A percentile compares a stretch with the other conserved stretches of the same genome.
phyloP scores from a whole-genome alignment of 2,113 vertebrate species.

The Peromyscus californicus region DNA sequence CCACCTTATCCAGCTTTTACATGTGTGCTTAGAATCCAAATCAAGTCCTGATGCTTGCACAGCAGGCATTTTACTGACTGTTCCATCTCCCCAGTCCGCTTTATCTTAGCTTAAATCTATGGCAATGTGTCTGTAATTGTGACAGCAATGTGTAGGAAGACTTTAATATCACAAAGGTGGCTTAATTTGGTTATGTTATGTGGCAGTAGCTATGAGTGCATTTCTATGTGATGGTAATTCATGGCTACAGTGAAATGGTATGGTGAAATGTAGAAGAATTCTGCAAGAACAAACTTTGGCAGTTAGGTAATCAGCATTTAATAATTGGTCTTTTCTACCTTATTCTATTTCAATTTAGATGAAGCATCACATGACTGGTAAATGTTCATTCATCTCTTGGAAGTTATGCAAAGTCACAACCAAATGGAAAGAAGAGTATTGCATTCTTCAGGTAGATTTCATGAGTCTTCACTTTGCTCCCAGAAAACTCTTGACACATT shows the following conservation, averaged over 20 bases:
- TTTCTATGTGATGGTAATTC: neutral
- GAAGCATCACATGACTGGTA: neutral
- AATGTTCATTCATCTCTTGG: slow-evolving; percentile 41
- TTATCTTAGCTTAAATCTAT: neutral
- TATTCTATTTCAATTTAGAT: neutral
- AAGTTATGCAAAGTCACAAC: slow-evolving; percentile 48
- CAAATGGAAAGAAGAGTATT: neutral
- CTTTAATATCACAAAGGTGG: neutral
- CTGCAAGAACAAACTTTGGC: neutral
- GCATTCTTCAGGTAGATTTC: neutral
- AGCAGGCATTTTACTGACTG: neutral
- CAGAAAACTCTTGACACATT: neutral
- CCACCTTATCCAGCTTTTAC: neutral
- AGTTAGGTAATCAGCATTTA: neutral
- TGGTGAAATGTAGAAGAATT: neutral
- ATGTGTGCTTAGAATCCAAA: neutral
- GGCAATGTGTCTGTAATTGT: neutral
- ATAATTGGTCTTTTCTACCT: neutral
- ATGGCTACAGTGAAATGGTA: neutral
- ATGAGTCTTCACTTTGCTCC: neutral
- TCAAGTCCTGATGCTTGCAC: neutral
- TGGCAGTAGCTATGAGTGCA: neutral
- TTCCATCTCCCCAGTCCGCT: neutral
- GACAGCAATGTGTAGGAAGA: neutral
- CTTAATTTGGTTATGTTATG: neutral